Conservation (phyloP, 2,888 invertebrate species). For the Girardia tigrina region DNA sequence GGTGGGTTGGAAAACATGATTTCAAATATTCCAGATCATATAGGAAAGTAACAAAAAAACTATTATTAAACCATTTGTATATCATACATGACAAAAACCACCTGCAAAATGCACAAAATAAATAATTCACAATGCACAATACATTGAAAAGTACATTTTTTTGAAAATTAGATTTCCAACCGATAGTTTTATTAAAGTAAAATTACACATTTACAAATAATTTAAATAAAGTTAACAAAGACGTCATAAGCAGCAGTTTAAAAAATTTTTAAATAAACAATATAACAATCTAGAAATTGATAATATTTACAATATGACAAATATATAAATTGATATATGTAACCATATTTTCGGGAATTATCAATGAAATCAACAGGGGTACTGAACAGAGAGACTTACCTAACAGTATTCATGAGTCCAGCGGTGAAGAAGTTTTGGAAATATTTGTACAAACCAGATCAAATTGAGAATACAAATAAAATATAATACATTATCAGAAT, state of each 20-base stretch:
- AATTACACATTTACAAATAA: slow-evolving; percentile 23
- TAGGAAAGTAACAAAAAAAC: neutral
- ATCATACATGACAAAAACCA: slow-evolving; percentile 23
- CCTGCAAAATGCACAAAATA: slow-evolving; percentile 10
- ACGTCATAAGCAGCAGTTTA: slow-evolving; percentile 18
- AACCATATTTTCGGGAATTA: neutral
- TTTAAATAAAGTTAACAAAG: slow-evolving; percentile 2
- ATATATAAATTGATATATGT: slow-evolving; percentile 7
- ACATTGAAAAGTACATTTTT: neutral
- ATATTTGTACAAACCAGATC: slow-evolving; percentile 11
- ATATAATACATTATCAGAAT: slow-evolving; percentile 2
- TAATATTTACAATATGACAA: slow-evolving; percentile 13
- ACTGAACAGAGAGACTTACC: neutral
- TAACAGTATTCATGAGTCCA: neutral
- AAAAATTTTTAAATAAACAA: neutral
- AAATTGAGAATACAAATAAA: slow-evolving; percentile 1
- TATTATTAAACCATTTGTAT: slow-evolving; percentile 23
- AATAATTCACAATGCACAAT: neutral
- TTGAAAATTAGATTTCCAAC: neutral
- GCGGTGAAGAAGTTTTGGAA: neutral
- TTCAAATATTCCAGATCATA: no score
- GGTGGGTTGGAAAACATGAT: no score
- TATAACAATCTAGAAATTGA: neutral
- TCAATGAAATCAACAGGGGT: neutral
- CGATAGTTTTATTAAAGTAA: slow-evolving; percentile 1